Evolutionary conservation across 2,888 invertebrate species (phyloP).

Genomic region (Cheilosia grossa): DNA sequence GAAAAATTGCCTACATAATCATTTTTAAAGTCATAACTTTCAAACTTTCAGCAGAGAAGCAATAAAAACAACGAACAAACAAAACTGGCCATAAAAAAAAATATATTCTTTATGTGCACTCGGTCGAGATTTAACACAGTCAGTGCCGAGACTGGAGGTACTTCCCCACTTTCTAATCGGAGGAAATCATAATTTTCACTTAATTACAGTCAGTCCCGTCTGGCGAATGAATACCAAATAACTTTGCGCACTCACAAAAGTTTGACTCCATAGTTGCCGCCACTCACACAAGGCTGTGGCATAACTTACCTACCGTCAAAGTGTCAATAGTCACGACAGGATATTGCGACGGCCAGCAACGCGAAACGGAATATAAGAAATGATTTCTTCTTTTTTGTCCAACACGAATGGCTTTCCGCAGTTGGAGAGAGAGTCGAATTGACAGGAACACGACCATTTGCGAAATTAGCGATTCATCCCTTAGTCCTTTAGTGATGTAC

Average conservation of each 20-base stretch:
- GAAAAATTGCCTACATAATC: conserved; percentile 19
- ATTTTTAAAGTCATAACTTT: conserved; percentile 18
- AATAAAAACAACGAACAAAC: conserved; percentile 32
- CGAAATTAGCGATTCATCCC: conserved; percentile 67
- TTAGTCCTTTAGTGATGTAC: conserved; percentile 20
- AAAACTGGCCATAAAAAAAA: conserved; percentile 30
- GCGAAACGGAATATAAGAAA: conserved; percentile 42
- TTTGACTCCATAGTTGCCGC: conserved; percentile 15
- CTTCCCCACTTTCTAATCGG: conserved; percentile 23
- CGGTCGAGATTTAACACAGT: conserved; percentile 32
- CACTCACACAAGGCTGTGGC: not conserved
- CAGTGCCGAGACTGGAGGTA: not conserved
- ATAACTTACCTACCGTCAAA: conserved; percentile 42
- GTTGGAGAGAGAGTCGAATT: not conserved
- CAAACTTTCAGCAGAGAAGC: not conserved
- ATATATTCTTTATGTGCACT: conserved; percentile 35
- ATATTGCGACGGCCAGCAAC: conserved; percentile 60
- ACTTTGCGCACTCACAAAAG: conserved; percentile 53
- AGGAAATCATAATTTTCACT: conserved; percentile 73
- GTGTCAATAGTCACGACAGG: conserved; percentile 71
- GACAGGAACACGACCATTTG: conserved; percentile 37
- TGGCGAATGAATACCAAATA: conserved; percentile 59
- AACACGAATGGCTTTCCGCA: conserved; percentile 5
- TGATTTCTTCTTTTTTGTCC: conserved; percentile 23
- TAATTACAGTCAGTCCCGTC: conserved; percentile 66